Evolutionary conservation across 30 jellyfish, hydroid and myxozoan genomes (phyloP).

Genomic region (Aurelia aurita complex sp. Pacific): DNA sequence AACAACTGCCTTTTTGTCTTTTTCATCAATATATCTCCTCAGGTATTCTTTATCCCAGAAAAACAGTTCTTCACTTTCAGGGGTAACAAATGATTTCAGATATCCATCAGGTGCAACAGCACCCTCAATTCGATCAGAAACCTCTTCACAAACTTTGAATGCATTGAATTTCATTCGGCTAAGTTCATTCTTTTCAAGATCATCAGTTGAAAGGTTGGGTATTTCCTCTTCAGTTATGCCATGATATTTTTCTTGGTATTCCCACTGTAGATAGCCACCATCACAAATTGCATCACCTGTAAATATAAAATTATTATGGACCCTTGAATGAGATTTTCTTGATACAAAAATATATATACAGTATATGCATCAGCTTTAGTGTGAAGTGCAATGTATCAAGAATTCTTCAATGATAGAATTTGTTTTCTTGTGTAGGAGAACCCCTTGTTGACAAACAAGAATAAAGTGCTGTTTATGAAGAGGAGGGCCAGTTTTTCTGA

Average conservation of each 20-base stretch:
- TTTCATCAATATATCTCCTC: background rate
- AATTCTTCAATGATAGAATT: no score
- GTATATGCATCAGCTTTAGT: no score
- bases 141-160: conserved; percentile 13
- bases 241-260: background rate
- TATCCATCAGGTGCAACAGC: conserved; percentile 45
- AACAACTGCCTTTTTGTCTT: background rate
- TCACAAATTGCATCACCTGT: conserved; percentile 18
- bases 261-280: conserved; percentile 7
- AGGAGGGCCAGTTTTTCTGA: no score
- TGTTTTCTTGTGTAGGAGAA: no score
- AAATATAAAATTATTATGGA: background rate
- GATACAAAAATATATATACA: background rate
- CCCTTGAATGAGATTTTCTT: background rate
- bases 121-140: conserved; percentile 31
- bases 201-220: background rate
- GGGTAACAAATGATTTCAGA: background rate
- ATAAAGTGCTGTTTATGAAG: no score
- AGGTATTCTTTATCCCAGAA: conserved; percentile 22
- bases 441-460: no score
- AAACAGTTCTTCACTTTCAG: background rate
- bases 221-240: conserved; percentile 7
- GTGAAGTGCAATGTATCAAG: no score
- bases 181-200: background rate
- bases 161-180: conserved; percentile 21